A percentile compares a stretch with the other conserved stretches of the same genome.
Conservation (phyloP, 2,888 invertebrate species). For the Ethmia dodecea region DNA sequence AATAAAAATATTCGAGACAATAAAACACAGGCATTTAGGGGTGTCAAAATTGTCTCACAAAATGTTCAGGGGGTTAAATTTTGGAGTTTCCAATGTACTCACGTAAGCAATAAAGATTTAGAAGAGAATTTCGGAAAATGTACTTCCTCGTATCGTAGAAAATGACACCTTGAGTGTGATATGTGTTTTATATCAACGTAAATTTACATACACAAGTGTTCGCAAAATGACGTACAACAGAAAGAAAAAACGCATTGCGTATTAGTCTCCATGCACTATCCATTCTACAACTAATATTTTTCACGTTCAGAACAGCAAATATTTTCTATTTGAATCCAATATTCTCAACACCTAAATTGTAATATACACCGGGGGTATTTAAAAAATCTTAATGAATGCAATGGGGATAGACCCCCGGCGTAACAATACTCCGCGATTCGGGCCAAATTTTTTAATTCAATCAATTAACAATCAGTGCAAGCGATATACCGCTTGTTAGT, state of each 20-base stretch:
- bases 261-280: too few species aligned
- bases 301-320: too few species aligned
- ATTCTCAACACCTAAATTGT: constrained; percentile 64
- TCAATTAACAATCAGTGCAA: constrained; percentile 79
- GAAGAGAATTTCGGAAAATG: constrained; percentile 42
- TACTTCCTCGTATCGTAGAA: constrained; percentile 31
- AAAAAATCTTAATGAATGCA: constrained; percentile 60
- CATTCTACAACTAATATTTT: too few species aligned
- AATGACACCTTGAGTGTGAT: constrained; percentile 12
- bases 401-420: constrained; percentile 41
- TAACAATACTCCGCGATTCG: constrained; percentile 65
- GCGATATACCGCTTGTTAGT: constrained; percentile 75
- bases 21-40: constrained; percentile 65
- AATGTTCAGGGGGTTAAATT: constrained; percentile 48
- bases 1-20: constrained; percentile 66
- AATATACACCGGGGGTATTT: constrained; percentile 61
- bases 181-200: constrained; percentile 5
- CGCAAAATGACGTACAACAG: too few species aligned
- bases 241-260: too few species aligned
- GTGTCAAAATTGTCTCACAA: constrained; percentile 56
- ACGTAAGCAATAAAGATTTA: constrained; percentile 60
- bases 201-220: too few species aligned
- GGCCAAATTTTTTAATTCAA: constrained; percentile 74
- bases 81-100: constrained; percentile 55
- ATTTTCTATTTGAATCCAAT: too few species aligned